A percentile compares a stretch with the other conserved stretches of the same genome.
phyloP scores from a whole-genome alignment of 2,797 vertebrate genomes.

The Acanthornis magna region DNA sequence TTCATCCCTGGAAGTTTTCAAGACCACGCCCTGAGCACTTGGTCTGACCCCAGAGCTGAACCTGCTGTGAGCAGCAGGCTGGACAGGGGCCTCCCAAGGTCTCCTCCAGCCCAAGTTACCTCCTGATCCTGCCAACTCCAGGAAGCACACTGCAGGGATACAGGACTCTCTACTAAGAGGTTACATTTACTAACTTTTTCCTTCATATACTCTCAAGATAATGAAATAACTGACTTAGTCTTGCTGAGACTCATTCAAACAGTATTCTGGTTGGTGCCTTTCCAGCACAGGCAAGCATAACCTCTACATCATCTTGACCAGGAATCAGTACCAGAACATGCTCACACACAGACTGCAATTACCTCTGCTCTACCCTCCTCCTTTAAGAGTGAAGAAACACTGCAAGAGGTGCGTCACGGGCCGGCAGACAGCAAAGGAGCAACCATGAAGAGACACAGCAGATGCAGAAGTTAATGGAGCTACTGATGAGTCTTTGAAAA shows the following conservation, averaged over 20 bases:
- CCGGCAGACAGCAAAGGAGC: not conserved
- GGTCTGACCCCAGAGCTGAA: not conserved
- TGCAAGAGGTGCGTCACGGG: accelerated
- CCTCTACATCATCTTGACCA: not conserved
- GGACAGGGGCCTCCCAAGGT: not conserved
- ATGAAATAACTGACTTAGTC: not conserved
- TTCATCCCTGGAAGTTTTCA: not conserved
- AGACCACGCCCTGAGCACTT: not conserved
- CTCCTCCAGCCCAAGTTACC: not conserved
- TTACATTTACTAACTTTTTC: not conserved
- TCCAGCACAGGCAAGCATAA: not conserved
- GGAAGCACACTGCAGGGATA: not conserved
- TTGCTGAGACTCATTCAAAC: not conserved
- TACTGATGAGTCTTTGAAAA: slow-evolving; percentile 26
- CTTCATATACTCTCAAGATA: not conserved
- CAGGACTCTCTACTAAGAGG: not conserved
- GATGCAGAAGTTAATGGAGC: slow-evolving; percentile 26
- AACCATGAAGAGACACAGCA: not conserved
- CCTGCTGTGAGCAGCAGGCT: not conserved
- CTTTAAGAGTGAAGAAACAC: not conserved
- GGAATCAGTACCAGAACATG: not conserved
- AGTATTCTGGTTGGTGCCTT: not conserved
- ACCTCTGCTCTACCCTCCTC: not conserved
- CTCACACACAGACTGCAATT: not conserved
- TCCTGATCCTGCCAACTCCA: not conserved